Base-by-base conservation (phyloP, 2,113 vertebrate species). In the Channa argus region DNA sequence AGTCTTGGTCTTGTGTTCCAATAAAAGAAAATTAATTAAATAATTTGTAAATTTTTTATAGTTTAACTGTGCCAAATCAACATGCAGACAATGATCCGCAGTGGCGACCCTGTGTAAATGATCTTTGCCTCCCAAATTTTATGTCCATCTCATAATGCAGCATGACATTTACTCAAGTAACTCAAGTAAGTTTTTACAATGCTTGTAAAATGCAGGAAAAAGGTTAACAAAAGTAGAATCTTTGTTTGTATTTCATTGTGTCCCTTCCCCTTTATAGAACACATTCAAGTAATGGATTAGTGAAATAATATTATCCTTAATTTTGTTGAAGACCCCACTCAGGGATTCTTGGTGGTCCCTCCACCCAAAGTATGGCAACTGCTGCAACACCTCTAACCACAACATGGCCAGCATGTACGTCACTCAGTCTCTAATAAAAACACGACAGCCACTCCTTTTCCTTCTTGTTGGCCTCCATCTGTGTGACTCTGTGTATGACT, bases 351-450 rank as follows among this genome's bases (percentile, higher is more conserved):
- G 89, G 84, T 88, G 86, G 86, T 89, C 86, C 54, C 50, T 55
- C 39, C 55, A 58, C 65, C 55, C 43, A 43, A 43, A 12, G 11
- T 62, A 44, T 66, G 45, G 72, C 73, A 82, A 13, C 71, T 4
- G 51, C 62, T 49, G 51, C 71, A 66, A 34, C 86, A 74, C 77
- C 79, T 83, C 68, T 65, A 43, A 55, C 86, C 84, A 74, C 83
- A 81, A 65, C 79, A 78, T n/a, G 67, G 62, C 46, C 52, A 64
- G 74, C 68, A 60, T 6, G 34, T 88, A 80, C 86, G 86, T 88
- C 88, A 91, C 74, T 74, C 13, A 14, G 74, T 45, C 68, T 12
- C 65, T 53, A 83, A 77, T 88, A 79, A 91, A 90, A 90, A 74
- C 86, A 76, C 0, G 33, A 65, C 76, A 54, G 83, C 80, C 84